These are phyloP conservation scores for Crossaster papposus DNA, from an alignment of 53 echinoderm and acorn worm species.

Conservation along the genomic window DNA sequence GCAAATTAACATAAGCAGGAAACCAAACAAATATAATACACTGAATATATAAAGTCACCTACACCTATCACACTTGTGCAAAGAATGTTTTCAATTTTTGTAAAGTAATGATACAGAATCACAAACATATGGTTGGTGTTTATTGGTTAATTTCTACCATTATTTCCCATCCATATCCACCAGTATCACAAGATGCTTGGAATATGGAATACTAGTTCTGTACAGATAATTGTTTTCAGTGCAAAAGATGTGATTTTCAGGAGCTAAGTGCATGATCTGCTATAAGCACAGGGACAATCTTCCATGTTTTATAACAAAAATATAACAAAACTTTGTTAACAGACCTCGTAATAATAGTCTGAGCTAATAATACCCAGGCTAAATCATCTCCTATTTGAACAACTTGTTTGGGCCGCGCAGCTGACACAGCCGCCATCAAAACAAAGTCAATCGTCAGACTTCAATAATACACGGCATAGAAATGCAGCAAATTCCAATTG, in stretches of 20 bases:
- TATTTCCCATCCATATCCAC: neutral
- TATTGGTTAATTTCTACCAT: neutral
- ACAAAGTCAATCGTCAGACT: neutral
- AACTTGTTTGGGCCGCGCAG: neutral
- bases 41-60: too few species aligned
- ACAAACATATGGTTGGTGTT: neutral
- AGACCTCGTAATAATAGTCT: neutral
- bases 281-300: too few species aligned
- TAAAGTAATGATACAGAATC: too few species aligned
- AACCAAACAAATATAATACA: neutral
- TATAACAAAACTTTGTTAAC: too few species aligned
- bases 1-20: neutral
- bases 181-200: neutral
- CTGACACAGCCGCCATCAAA: neutral
- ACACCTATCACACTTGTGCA: neutral
- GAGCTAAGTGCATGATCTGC: too few species aligned
- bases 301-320: too few species aligned
- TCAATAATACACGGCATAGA: neutral
- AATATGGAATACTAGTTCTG: too few species aligned
- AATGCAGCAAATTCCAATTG: neutral
- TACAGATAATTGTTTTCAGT: too few species aligned
- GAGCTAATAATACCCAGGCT: too few species aligned
- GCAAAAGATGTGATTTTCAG: too few species aligned
- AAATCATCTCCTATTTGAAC: neutral
- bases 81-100: too few species aligned